Base-by-base conservation (phyloP, 2,888 invertebrate genomes). In the Ctenicera cuprea region DNA sequence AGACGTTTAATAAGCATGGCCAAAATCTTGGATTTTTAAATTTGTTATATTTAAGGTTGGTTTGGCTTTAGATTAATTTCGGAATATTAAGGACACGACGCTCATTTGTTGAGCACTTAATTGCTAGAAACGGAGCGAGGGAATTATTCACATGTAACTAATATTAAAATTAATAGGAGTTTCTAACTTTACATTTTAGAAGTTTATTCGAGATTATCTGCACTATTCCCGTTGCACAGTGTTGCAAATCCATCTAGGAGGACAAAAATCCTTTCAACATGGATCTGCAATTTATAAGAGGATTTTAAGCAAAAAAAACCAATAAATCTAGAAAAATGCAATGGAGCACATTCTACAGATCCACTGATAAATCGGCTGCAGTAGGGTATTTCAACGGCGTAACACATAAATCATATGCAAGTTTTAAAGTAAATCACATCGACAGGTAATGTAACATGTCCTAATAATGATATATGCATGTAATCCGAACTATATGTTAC, bases 341-440 rank as follows among this genome's bases (percentile, higher is more conserved):
- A 52, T 65, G 41, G 48, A 70, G 66, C 68, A 73, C 65, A 71
- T 74, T 71, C 74, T 38, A 69, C 68, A 71, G 63, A 71, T 74
- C 69, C 63, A 57, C 59, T 64, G 66, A 71, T 71, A 71, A 74
- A 76, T 76, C 54, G 59, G 48, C 43, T 70, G 52, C 74, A 64
- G 59, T 50, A 16, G 59, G 59, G 22, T 52, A 61, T 65, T 64
- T 70, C 65, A 65, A 50, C 61, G 30, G 45, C 16, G 33, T 45
- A 65, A 63, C 69, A 38, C 14, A 76, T 74, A 76, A 71, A 73
- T 74, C 73, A 76, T 64, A 61, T 64, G 71, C 73, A 76, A 77
- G 74, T 76, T 77, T 77, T 78, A 78, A 78, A 77, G 77, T 78
- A 79, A 77, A 79, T 77, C 76, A 77, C 75, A 78, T 79, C 76